A percentile compares a stretch with the other conserved stretches of the same genome.
Evolutionary conservation across 2,888 invertebrate genomes (phyloP).

Genomic region (Galeruca laticollis): DNA sequence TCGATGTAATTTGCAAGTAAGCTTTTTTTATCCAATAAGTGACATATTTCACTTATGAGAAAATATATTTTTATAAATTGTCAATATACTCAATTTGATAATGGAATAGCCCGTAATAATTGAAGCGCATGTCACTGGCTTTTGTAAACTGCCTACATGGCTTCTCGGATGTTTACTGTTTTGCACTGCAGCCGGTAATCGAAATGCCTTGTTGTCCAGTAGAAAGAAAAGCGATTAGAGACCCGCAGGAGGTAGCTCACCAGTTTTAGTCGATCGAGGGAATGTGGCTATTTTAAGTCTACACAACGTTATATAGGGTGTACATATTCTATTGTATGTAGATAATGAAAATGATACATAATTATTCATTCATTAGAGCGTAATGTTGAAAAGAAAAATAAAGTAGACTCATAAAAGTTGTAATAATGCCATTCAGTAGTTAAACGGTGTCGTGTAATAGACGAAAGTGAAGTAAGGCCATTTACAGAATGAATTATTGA

Average conservation of each 20-base stretch:
- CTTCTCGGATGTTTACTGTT: constrained; percentile 55
- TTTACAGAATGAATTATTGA: no score
- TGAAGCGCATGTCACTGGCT: constrained; percentile 11
- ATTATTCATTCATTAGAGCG: no score
- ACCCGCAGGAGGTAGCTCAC: constrained; percentile 55
- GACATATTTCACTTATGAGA: no score
- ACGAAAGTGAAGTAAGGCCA: no score
- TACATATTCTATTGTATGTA: background rate
- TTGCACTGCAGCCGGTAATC: constrained; percentile 64
- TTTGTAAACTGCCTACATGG: constrained; percentile 27
- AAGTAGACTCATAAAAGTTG: no score
- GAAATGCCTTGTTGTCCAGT: constrained; percentile 65
- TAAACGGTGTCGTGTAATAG: no score
- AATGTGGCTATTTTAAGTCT: background rate
- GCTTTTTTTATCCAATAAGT: no score
- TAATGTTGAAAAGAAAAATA: no score
- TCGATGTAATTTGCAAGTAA: no score
- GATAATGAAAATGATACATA: background rate
- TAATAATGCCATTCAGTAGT: no score
- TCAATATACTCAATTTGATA: no score
- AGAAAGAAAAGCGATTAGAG: constrained; percentile 65
- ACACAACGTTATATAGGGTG: background rate
- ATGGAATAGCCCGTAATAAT: background rate
- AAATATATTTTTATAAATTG: no score
- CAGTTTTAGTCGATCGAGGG: constrained; percentile 15